Percentiles rank a stretch among this genome's conserved stretches.
Conservation (phyloP, 2,888 invertebrate genomes). For the Leptopilina drosophilae region DNA sequence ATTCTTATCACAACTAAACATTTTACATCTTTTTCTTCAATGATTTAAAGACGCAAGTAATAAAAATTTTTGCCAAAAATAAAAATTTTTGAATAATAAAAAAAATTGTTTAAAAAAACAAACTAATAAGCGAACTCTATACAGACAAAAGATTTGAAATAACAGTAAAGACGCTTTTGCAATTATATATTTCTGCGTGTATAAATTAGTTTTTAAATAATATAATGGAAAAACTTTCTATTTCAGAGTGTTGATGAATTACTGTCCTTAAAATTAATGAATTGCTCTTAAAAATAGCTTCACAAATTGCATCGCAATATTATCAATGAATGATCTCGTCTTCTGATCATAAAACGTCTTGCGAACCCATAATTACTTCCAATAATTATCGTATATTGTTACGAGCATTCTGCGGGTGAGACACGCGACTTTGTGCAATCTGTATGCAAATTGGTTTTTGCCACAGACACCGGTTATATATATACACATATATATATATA, state of each 20-base stretch:
- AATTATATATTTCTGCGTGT: no score
- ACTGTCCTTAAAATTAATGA: not conserved
- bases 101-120: no score
- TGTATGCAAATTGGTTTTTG: constrained; percentile 34
- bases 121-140: no score
- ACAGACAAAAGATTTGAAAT: no score
- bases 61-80: no score
- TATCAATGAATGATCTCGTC: constrained; percentile 25
- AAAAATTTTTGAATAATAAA: no score
- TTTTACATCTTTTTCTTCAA: no score
- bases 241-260: not conserved
- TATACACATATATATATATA: not conserved
- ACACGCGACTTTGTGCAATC: constrained; percentile 30
- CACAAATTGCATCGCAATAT: constrained; percentile 3
- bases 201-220: no score
- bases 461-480: constrained; percentile 9
- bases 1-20: no score
- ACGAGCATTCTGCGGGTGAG: constrained; percentile 22
- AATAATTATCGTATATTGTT: constrained; percentile 39
- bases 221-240: no score
- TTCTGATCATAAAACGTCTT: constrained; percentile 12
- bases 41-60: no score
- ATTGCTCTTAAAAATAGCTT: constrained; percentile 15
- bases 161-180: no score
- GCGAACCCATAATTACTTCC: constrained; percentile 29